Evolutionary conservation across 1,140 invertebrate genomes (phyloP).

Genomic region (Lysiphlebus fabarum): DNA sequence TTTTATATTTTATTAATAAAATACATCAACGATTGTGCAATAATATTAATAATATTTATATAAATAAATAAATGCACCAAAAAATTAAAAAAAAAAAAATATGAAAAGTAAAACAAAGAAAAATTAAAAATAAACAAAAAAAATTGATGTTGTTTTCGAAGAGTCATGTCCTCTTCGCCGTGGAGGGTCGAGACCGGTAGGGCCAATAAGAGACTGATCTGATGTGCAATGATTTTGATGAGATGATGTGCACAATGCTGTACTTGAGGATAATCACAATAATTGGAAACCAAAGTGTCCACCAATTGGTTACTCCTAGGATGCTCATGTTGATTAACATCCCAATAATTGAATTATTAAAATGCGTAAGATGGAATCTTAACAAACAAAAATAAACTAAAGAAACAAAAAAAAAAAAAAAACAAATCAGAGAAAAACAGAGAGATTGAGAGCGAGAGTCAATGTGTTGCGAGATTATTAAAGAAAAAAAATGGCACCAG

Average conservation of each 20-base stretch:
- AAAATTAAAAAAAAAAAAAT: constrained; percentile 16
- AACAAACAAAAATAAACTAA: neutral
- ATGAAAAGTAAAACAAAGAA: constrained; percentile 34
- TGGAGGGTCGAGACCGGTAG: constrained; percentile 53
- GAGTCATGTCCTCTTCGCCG: constrained; percentile 58
- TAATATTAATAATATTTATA: too few species aligned
- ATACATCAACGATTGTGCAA: too few species aligned
- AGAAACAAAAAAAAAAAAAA: neutral
- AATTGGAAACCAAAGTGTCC: constrained; percentile 7
- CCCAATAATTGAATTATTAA: neutral
- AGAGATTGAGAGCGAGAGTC: constrained; percentile 2
- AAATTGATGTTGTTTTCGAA: constrained; percentile 59
- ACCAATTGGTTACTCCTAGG: constrained; percentile 5
- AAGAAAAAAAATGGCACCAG: constrained; percentile 2
- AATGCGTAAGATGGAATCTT: neutral
- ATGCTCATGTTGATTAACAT: neutral
- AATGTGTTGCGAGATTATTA: neutral
- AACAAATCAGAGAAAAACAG: neutral
- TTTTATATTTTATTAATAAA: too few species aligned
- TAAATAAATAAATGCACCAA: neutral
- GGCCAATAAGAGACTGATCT: constrained; percentile 49
- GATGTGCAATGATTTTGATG: constrained; percentile 45
- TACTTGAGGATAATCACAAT: constrained; percentile 5
- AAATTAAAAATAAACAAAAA: constrained; percentile 34
- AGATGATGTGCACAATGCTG: constrained; percentile 10